Percentiles rank a stretch among this genome's conserved stretches.
Conservation (phyloP, 2,113 vertebrate genomes). For the Rhea americana region DNA sequence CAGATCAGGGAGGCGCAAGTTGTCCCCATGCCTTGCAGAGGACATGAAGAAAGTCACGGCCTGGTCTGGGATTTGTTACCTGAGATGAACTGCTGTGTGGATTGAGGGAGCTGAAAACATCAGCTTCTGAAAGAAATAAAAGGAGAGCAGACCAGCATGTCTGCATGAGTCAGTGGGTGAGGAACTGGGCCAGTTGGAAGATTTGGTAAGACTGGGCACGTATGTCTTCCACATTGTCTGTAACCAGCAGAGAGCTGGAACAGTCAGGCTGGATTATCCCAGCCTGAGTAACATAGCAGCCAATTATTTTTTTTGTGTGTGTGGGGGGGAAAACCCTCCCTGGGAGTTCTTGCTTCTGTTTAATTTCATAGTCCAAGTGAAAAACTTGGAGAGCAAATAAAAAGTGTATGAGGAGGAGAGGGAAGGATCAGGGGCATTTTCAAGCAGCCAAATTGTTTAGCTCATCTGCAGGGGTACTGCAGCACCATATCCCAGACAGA, state of each 20-base stretch:
- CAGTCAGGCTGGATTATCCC: not conserved
- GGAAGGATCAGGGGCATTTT: not conserved
- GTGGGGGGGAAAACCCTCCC: not conserved
- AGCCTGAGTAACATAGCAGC: not conserved
- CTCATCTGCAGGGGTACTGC: not conserved
- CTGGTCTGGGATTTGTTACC: not conserved
- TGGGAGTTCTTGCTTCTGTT: conserved; percentile 20
- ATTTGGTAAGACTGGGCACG: conserved; percentile 33
- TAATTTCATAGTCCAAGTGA: not conserved
- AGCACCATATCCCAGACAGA: not conserved
- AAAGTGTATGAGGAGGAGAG: not conserved
- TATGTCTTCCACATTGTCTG: conserved; percentile 7
- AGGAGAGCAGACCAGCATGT: not conserved
- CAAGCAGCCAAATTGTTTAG: not conserved
- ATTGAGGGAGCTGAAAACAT: not conserved
- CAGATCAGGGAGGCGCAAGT: accelerated
- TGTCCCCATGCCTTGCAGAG: not conserved
- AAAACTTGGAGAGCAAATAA: not conserved
- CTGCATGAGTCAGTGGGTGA: conserved; percentile 26
- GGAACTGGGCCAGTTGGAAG: conserved; percentile 36
- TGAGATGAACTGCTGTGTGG: accelerated
- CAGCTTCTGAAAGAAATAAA: not conserved
- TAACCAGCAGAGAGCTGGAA: conserved; percentile 34
- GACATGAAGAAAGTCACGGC: not conserved
- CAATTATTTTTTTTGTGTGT: not conserved